These are phyloP conservation scores for Calameuta pallipes DNA, from an alignment of 2,888 invertebrate genomes.

Conservation along the genomic window DNA sequence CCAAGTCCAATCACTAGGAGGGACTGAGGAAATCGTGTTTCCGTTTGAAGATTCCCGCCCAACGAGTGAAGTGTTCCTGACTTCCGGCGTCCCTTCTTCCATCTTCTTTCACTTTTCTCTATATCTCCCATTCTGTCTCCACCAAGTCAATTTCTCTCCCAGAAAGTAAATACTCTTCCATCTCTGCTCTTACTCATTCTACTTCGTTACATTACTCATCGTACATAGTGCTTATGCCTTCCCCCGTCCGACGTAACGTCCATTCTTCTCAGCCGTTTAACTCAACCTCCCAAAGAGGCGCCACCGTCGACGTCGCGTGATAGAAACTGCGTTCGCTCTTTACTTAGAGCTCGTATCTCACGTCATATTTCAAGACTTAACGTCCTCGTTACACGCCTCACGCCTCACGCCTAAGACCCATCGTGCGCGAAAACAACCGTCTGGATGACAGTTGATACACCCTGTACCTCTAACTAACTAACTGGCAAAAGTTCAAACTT, in stretches of 20 bases:
- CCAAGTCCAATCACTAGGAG: background rate
- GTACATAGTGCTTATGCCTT: background rate
- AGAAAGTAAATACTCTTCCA: background rate
- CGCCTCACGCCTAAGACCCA: background rate
- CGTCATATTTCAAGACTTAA: background rate
- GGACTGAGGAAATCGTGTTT: background rate
- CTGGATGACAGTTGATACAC: background rate
- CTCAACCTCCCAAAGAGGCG: background rate
- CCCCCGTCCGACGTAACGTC: background rate
- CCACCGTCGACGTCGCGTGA: background rate
- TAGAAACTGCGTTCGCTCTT: background rate
- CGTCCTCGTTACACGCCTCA: background rate
- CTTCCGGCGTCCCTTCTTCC: background rate
- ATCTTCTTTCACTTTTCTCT: background rate
- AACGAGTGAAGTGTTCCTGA: background rate
- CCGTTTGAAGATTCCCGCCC: background rate
- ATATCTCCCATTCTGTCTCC: background rate
- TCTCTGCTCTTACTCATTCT: background rate
- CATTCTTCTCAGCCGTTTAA: background rate
- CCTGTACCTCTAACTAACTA: background rate
- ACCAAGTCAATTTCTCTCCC: background rate
- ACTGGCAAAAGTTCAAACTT: background rate
- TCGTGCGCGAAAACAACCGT: background rate
- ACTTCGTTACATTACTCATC: background rate
- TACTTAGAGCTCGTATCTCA: background rate